Percentiles rank a stretch among this genome's conserved stretches.
These are phyloP conservation scores for Poecilia latipinna DNA, from an alignment of 2,113 vertebrate species.

Conservation along the genomic window DNA sequence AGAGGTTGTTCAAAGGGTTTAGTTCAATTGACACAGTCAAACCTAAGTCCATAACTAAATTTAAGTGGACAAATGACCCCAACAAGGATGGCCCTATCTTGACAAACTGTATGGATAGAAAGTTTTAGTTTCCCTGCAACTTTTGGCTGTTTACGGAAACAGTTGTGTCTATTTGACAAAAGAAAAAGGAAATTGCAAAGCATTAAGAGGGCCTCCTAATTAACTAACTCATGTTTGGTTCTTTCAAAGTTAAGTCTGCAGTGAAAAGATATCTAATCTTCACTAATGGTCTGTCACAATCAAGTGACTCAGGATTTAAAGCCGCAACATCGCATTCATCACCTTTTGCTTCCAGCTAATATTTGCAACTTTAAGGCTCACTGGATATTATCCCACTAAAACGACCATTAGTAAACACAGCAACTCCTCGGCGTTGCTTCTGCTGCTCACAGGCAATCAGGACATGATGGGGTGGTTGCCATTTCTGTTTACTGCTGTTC, in stretches of 20 bases:
- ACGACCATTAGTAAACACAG: conserved; percentile 55
- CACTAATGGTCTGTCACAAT: not conserved
- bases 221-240: too few relatives aligned
- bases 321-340: not conserved
- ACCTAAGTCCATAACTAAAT: too few relatives aligned
- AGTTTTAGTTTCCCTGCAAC: not conserved
- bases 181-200: not conserved
- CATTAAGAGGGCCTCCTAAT: not conserved
- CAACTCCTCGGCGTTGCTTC: conserved; percentile 30
- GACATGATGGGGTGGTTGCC: conserved; percentile 41
- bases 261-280: not conserved
- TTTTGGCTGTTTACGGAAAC: not conserved
- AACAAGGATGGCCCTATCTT: not conserved
- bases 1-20: too few relatives aligned
- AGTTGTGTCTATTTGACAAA: not conserved
- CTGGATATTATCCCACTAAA: conserved; percentile 46
- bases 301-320: not conserved
- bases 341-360: conserved; percentile 4
- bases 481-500: conserved; percentile 42
- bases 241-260: not conserved
- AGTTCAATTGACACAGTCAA: too few relatives aligned
- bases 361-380: conserved; percentile 42
- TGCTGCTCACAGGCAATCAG: conserved; percentile 57
- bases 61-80: too few relatives aligned
- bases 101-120: not conserved